Evolutionary conservation across 2,797 vertebrate species (phyloP), one percentile per base, ranked within the genome.

Genomic region (Halcyon badia): DNA sequence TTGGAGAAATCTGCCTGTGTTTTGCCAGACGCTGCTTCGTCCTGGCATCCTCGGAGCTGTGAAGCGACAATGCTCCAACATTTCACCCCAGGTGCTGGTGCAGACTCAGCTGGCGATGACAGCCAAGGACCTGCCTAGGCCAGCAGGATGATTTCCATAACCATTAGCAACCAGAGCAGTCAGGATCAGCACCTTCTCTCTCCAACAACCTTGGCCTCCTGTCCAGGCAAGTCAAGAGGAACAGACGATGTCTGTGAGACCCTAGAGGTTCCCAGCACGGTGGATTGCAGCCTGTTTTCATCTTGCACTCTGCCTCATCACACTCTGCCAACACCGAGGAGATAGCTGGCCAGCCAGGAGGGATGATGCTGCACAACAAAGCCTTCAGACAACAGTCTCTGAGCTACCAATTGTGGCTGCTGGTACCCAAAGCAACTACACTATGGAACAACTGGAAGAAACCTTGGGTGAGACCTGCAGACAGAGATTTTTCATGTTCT

Each of bases 191-290:
- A 57, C 16, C 56, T 15, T 18, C 57, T 57, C 79, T 73, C 14
- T 39, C 65, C 24, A 37, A 46, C 83, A 78, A 49, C 70, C 42
- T 87, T 25, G 30, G 49, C 42, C 69, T 91, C 72, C 83, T 21
- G 52, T 22, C 54, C 70, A 39, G 58, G 56, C 52, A 65, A 83
- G 76, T 33, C 68, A 68, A 68, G 89, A 87, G 71, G 61, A 83
- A n/a, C 48, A 54, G 73, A 44, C 0, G 1, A 69, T 28, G 51
- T 22, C 70, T 86, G n/a, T 37, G 57, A 75, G 65, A 61, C 28
- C 24, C 56, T 14, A 44, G 19, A 69, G 19, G 66, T 46, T 83
- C 65, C 41, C 69, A 80, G 73, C 26, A n/a, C 0, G 12, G 61
- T 64, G 25, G 49, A 51, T 4, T 48, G 64, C 84, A 96, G 82